Evolutionary conservation across 2,113 vertebrate species (phyloP), one percentile per base, ranked within the genome.

Genomic region (Cettia cetti): DNA sequence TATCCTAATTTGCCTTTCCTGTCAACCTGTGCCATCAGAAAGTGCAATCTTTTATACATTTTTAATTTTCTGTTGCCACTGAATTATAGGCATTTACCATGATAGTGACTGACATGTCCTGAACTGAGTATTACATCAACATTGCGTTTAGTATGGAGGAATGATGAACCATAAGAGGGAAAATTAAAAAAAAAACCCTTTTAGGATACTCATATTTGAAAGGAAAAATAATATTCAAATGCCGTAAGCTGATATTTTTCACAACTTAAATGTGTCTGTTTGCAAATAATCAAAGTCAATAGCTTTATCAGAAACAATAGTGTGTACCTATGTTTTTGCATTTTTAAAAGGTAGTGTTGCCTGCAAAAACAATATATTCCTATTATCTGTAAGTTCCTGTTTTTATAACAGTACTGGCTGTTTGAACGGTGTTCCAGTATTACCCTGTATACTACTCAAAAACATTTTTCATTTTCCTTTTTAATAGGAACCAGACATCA

Each of bases 381-480:
- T 78, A 9, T 76, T 79, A 64, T 44, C 69, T 85, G 1, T 40
- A 44, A 77, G 26, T 72, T 21, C 59, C 26, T 85, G 27, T 54
- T 74, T 52, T 72, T 77, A 8, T 6, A 61, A 53, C 23, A 65
- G 11, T 87, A 72, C 49, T 76, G 61, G 49, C 20, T 92, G 40
- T 49, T 86, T 65, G 82, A 90, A 72, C 63, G 37, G 37, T 31
- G 9, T 77, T 59, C 39, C 42, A 35, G 33, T 75, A 79, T 78
- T 84, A 72, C 61, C 22, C 57, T 68, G 26, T 40, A 39, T 53
- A 56, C 60, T 64, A 78, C 49, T 76, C 3, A 2, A 84, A 92
- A 93, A 35, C 52, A 61, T 85, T 89, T 94, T 92, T 82, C 40
- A 33, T 91, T 91, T 92, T 92, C 53, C 28, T 87, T 95, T 95